Evolutionary conservation across 2,888 invertebrate species (phyloP).

Genomic region (Gastracanthus pulcherrimus): DNA sequence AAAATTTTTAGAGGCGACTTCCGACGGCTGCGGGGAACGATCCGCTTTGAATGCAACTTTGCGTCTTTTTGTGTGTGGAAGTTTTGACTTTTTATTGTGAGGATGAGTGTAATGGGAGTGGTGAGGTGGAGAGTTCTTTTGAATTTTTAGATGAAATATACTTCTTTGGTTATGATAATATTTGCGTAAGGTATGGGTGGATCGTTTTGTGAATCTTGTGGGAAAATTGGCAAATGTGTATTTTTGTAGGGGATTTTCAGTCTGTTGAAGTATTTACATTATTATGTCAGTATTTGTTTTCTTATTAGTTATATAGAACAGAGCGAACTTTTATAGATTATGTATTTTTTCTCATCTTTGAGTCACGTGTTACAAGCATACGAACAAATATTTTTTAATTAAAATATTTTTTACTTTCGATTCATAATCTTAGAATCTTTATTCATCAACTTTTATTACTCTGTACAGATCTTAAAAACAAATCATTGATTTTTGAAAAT

Average conservation of each 20-base stretch:
- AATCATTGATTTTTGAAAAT: too few relatives aligned
- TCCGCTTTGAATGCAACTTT: not conserved
- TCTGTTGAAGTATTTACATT: not conserved
- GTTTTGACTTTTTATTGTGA: not conserved
- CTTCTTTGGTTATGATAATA: not conserved
- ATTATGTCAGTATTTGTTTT: not conserved
- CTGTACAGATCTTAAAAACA: too few relatives aligned
- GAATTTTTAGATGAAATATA: not conserved
- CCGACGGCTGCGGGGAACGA: conserved; percentile 1
- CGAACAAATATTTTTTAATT: too few relatives aligned
- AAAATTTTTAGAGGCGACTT: conserved; percentile 19
- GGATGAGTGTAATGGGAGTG: not conserved
- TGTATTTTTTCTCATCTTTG: too few relatives aligned
- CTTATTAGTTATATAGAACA: too few relatives aligned
- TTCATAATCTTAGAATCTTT: too few relatives aligned
- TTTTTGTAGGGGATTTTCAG: not conserved
- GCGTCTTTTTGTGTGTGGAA: too few relatives aligned
- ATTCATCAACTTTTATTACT: too few relatives aligned
- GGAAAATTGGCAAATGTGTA: too few relatives aligned
- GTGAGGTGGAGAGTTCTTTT: not conserved
- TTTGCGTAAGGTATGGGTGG: not conserved
- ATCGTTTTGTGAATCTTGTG: not conserved
- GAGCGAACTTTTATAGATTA: too few relatives aligned
- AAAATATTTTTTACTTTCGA: too few relatives aligned
- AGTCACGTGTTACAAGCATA: too few relatives aligned